Evolutionary conservation across 2,888 invertebrate species (phyloP).

Genomic region (Agrotis exclamationis): DNA sequence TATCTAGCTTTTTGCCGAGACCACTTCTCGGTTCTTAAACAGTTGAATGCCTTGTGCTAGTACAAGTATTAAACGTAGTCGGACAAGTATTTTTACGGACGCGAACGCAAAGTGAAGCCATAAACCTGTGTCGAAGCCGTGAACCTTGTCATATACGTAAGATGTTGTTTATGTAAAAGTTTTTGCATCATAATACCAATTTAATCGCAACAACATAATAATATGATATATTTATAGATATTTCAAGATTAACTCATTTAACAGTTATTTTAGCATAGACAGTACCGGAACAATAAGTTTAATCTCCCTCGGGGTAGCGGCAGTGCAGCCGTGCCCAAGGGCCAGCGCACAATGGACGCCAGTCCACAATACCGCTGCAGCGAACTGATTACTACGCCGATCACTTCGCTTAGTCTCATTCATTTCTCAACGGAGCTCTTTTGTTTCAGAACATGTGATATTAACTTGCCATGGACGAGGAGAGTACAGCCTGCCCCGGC

Average conservation of each 20-base stretch:
- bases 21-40: constrained; percentile 62
- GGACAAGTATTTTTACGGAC: constrained; percentile 69
- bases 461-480: constrained; percentile 84
- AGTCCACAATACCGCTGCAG: constrained; percentile 74
- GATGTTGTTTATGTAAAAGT: constrained; percentile 50
- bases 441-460: constrained; percentile 89
- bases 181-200: constrained; percentile 40
- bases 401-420: constrained; percentile 48
- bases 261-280: constrained; percentile 56
- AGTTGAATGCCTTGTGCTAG: constrained; percentile 65
- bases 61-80: constrained; percentile 58
- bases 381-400: constrained; percentile 74
- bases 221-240: neutral
- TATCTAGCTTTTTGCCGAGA: constrained; percentile 66
- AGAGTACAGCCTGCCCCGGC: constrained; percentile 71
- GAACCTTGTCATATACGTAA: constrained; percentile 69
- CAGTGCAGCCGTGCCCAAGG: constrained; percentile 68
- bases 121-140: constrained; percentile 68
- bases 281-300: constrained; percentile 76
- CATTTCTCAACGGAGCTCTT: constrained; percentile 54
- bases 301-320: constrained; percentile 78
- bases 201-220: constrained; percentile 22
- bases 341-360: constrained; percentile 76
- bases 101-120: constrained; percentile 73
- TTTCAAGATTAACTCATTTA: constrained; percentile 33